phyloP scores from a whole-genome alignment of 2,888 invertebrate genomes.

The Drosophila meridionalis region DNA sequence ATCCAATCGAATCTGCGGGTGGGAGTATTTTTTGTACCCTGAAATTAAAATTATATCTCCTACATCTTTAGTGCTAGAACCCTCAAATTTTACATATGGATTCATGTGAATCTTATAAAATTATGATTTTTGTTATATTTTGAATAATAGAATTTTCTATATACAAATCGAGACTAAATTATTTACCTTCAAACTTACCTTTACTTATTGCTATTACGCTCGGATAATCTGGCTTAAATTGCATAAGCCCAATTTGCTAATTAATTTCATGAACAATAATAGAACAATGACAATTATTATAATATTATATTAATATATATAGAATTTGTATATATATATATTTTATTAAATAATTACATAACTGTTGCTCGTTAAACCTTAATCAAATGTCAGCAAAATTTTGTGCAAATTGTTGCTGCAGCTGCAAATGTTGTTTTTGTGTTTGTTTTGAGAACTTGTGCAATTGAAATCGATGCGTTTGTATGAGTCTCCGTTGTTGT shows the following conservation, averaged over 20 bases:
- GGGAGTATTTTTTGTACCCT: no score
- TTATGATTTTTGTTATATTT: no score
- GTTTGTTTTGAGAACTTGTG: conserved; percentile 29
- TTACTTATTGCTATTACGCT: background rate
- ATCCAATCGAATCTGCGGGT: no score
- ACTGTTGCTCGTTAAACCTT: background rate
- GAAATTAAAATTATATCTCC: no score
- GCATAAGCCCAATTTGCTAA: background rate
- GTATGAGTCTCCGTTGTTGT: conserved; percentile 7
- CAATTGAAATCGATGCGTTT: conserved; percentile 52
- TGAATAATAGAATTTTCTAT: background rate
- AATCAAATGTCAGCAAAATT: background rate
- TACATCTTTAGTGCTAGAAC: no score
- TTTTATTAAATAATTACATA: background rate
- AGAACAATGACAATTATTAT: background rate
- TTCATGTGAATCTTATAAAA: no score
- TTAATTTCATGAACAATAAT: background rate
- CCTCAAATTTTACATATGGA: no score
- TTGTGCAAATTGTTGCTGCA: conserved; percentile 24
- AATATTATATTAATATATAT: background rate
- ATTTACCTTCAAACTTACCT: background rate
- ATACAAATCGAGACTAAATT: background rate
- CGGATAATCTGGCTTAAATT: background rate
- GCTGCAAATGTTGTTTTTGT: conserved; percentile 29
- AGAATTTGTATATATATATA: background rate